Base-by-base conservation (phyloP, 2,113 vertebrate genomes). In the Dicaeum eximium region DNA sequence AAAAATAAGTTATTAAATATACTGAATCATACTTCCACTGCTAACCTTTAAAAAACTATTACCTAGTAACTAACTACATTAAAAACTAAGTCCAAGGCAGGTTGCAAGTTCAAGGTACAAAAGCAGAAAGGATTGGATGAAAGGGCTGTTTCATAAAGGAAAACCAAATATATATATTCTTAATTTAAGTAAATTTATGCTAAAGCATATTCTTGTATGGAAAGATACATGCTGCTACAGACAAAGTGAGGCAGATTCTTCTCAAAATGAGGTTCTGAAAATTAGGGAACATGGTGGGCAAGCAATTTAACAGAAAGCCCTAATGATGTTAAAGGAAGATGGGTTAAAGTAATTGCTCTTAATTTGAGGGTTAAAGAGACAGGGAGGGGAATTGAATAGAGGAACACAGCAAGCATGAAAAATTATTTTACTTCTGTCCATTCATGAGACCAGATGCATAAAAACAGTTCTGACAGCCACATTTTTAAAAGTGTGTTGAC, bases 41-140 rank as follows among this genome's bases (percentile, higher is more conserved):
- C 14, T 53, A 80, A 48, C 20, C 30, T 51, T 33, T 44, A 3
- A 15, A 73, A 85, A 67, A 31, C 16, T 8, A 6, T 40, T 61
- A 53, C 2, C 42, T 71, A 44, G 7, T 24, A 96, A 85, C 80
- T 94, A 97, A 96, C 95, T 96, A 95, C 62, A 94, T 86, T 86
- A 77, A 94, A 95, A 83, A 90, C 74, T 60, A 95, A 88, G 95
- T 57, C 37, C 57, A 90, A 94, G 45, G 45, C 64, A 92, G 64
- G 8, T 62, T 92, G 57, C 54, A 81, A 91, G 50, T 73, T 92
- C 71, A 88, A 90, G 50, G 80, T 84, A 91, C 92, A 93, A 92
- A 73, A 92, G 47, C 35, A 92, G 64, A 83, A 79, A 93, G 37
- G 20, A 54, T 10, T 80, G 12, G 44, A 95, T 87, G 31, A 79